Conservation (phyloP, 2,797 vertebrate genomes). For the Basileuterus tristriatus region DNA sequence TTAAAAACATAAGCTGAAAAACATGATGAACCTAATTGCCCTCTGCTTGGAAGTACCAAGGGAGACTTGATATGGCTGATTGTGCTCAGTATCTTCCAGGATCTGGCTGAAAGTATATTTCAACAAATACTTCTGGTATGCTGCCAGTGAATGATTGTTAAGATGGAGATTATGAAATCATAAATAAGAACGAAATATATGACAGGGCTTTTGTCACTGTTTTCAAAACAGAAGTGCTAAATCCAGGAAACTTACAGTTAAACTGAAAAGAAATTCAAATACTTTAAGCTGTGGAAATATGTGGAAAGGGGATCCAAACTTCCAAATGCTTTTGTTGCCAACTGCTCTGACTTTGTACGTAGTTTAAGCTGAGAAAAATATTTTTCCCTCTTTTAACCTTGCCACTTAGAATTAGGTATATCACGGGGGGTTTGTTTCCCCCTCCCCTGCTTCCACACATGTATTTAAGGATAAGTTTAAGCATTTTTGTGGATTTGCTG, state of each 20-base stretch:
- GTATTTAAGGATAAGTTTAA: background rate
- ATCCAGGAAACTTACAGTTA: background rate
- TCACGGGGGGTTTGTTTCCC: background rate
- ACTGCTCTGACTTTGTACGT: background rate
- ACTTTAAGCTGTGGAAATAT: constrained; percentile 30
- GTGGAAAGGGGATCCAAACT: constrained; percentile 4
- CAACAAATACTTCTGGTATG: background rate
- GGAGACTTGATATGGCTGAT: background rate
- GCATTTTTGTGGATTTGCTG: background rate
- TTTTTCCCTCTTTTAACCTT: background rate
- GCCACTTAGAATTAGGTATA: background rate
- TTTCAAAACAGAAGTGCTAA: background rate
- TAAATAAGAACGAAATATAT: background rate
- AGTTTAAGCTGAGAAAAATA: constrained; percentile 8
- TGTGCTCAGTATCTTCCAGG: background rate
- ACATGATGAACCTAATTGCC: background rate
- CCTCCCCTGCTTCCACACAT: background rate
- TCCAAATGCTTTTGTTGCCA: constrained; percentile 14
- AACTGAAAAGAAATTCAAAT: background rate
- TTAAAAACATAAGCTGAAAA: background rate
- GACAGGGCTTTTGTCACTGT: background rate
- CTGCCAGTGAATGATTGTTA: background rate
- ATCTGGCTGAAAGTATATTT: background rate
- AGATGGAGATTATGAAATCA: background rate
- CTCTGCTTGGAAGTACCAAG: background rate